Percentiles rank a stretch among this genome's conserved stretches.
phyloP scores from a whole-genome alignment of 2,113 vertebrate genomes.

The Tragelaphus scriptus region DNA sequence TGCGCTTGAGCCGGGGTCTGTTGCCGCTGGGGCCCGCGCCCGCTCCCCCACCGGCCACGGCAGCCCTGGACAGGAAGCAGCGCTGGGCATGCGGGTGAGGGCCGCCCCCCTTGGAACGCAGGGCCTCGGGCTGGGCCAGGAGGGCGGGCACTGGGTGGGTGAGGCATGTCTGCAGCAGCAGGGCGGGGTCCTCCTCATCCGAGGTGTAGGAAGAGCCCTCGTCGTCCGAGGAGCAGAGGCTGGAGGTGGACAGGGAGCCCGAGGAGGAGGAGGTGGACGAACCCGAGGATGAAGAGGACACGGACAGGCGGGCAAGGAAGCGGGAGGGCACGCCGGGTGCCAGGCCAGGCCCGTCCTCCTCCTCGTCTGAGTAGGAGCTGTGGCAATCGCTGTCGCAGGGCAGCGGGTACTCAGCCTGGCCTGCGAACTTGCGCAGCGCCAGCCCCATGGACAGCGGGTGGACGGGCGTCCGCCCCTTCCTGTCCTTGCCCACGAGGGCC shows the following conservation, averaged over 20 bases:
- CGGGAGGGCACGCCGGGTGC: constrained; percentile 83
- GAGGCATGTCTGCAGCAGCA: constrained; percentile 94
- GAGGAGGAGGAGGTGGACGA: constrained; percentile 95
- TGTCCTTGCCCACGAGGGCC: constrained; percentile 88
- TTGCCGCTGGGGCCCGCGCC: constrained; percentile 41
- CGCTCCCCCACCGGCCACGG: constrained; percentile 70
- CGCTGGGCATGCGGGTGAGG: constrained; percentile 79
- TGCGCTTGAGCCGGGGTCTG: constrained; percentile 89
- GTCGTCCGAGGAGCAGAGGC: constrained; percentile 95
- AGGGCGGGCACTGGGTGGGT: constrained; percentile 86
- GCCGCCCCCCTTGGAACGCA: constrained; percentile 80
- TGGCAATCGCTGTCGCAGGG: constrained; percentile 93
- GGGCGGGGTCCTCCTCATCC: constrained; percentile 90
- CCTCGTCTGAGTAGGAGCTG: constrained; percentile 94
- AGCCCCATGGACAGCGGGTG: constrained; percentile 88
- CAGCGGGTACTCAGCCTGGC: constrained; percentile 83
- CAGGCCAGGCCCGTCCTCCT: constrained; percentile 86
- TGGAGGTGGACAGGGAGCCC: constrained; percentile 93
- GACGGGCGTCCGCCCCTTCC: constrained; percentile 84
- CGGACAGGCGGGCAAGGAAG: constrained; percentile 91
- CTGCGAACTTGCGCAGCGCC: constrained; percentile 86
- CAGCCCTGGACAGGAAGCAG: constrained; percentile 91
- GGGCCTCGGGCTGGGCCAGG: constrained; percentile 86
- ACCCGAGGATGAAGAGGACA: constrained; percentile 95
- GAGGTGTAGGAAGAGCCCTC: constrained; percentile 97